Conservation (phyloP, 2,888 invertebrate species). For the Ceratothoa steindachneri region DNA sequence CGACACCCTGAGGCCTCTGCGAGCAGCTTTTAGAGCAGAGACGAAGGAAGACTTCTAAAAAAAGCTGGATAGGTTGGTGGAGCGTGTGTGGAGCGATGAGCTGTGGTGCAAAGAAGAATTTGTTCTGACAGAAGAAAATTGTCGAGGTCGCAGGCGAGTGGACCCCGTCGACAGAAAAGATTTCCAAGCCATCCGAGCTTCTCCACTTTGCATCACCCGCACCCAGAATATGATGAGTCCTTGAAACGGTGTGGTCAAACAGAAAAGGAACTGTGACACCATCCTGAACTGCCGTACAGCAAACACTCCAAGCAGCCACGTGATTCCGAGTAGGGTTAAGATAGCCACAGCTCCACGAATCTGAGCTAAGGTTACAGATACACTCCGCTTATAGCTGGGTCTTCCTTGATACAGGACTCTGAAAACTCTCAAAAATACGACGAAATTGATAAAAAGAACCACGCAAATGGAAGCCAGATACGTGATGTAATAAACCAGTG, state of each 20-base stretch:
- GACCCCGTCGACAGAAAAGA: conserved; percentile 43
- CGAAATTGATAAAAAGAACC: conserved; percentile 53
- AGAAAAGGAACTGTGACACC: conserved; percentile 52
- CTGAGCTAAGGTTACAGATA: conserved; percentile 32
- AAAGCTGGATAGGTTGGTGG: not conserved
- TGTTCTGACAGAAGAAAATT: not conserved
- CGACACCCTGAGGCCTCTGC: not conserved
- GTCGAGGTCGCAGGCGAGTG: conserved; percentile 19
- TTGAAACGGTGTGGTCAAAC: conserved; percentile 51
- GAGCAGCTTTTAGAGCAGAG: not conserved
- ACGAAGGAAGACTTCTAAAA: not conserved
- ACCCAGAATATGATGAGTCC: conserved; percentile 53
- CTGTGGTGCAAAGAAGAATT: not conserved
- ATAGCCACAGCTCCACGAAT: conserved; percentile 44
- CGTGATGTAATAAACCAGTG: conserved; percentile 53
- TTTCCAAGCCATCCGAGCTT: conserved; percentile 46
- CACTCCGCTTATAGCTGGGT: conserved; percentile 9
- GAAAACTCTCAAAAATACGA: conserved; percentile 54
- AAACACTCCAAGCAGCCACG: conserved; percentile 52
- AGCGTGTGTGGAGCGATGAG: not conserved
- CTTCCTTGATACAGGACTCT: conserved; percentile 50
- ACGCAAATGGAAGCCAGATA: conserved; percentile 55
- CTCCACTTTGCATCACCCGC: conserved; percentile 48
- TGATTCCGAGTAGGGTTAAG: conserved; percentile 49
- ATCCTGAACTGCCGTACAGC: conserved; percentile 50